Percentiles rank a stretch among this genome's conserved stretches.
phyloP scores from a whole-genome alignment of 2,888 invertebrate genomes.

The Chironomus riparius region DNA sequence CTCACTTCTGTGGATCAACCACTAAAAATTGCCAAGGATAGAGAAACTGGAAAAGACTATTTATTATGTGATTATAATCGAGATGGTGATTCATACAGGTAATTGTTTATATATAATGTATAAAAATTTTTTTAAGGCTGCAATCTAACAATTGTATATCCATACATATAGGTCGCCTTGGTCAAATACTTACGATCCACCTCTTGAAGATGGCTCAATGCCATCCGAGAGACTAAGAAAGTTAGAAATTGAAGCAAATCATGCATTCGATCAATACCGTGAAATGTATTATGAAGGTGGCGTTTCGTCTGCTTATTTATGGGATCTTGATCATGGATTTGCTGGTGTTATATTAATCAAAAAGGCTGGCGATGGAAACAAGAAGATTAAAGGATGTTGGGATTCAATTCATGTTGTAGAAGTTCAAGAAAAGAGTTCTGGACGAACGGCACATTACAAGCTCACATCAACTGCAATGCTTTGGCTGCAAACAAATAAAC shows the following conservation, averaged over 20 bases:
- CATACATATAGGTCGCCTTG: conserved; percentile 77
- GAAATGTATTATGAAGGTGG: conserved; percentile 99
- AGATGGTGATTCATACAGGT: conserved; percentile 90
- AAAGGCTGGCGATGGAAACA: conserved; percentile 96
- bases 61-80: conserved; percentile 98
- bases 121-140: too few species aligned
- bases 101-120: too few species aligned
- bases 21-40: conserved; percentile 92
- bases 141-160: too few species aligned
- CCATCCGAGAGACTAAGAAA: conserved; percentile 93
- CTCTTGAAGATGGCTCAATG: conserved; percentile 96
- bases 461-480: conserved; percentile 98
- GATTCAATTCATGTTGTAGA: conserved; percentile 99
- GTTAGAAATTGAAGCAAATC: conserved; percentile 95
- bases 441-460: conserved; percentile 93
- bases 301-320: conserved; percentile 97
- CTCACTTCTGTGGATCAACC: conserved; percentile 97
- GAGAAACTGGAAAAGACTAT: conserved; percentile 92
- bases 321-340: conserved; percentile 99
- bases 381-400: conserved; percentile 99
- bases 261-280: conserved; percentile 96
- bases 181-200: conserved; percentile 98
- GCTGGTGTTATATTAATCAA: conserved; percentile 97
- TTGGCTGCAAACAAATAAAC: conserved; percentile 97
- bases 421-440: conserved; percentile 92